Evolutionary conservation across 2,113 vertebrate genomes (phyloP).

Genomic region (Gambusia affinis): DNA sequence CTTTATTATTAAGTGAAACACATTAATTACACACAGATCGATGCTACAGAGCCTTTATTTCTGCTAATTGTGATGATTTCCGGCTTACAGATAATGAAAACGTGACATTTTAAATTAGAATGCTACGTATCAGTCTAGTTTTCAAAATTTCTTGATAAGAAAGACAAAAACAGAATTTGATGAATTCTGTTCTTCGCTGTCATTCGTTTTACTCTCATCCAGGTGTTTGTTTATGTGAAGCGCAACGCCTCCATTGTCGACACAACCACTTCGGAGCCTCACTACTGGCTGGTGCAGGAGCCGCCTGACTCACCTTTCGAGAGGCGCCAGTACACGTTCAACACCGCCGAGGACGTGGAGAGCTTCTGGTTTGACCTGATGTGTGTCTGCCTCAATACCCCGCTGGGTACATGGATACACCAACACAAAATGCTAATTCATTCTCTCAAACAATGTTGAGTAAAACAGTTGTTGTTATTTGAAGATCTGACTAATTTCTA

Average conservation of each 20-base stretch:
- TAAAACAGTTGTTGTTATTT: not conserved
- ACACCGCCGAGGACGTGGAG: constrained; percentile 85
- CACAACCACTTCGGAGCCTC: constrained; percentile 91
- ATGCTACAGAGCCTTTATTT: no score
- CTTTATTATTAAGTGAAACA: no score
- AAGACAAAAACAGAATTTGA: not conserved
- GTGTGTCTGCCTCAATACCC: constrained; percentile 95
- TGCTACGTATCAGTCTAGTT: no score
- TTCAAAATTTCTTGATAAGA: no score
- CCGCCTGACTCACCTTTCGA: constrained; percentile 85
- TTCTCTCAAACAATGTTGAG: no score
- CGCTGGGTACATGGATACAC: constrained; percentile 81
- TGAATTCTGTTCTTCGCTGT: not conserved
- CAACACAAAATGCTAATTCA: not conserved
- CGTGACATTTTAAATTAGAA: no score
- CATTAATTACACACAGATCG: no score
- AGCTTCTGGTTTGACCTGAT: constrained; percentile 97
- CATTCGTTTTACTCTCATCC: not conserved
- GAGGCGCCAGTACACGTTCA: constrained; percentile 82
- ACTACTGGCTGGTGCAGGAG: constrained; percentile 90
- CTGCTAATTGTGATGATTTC: no score
- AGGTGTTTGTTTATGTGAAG: constrained; percentile 91
- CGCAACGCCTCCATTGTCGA: constrained; percentile 87
- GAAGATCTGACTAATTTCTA: not conserved
- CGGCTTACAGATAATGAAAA: no score